Evolutionary conservation across 2,888 invertebrate genomes (phyloP).

Genomic region (Alloplasta piceator): DNA sequence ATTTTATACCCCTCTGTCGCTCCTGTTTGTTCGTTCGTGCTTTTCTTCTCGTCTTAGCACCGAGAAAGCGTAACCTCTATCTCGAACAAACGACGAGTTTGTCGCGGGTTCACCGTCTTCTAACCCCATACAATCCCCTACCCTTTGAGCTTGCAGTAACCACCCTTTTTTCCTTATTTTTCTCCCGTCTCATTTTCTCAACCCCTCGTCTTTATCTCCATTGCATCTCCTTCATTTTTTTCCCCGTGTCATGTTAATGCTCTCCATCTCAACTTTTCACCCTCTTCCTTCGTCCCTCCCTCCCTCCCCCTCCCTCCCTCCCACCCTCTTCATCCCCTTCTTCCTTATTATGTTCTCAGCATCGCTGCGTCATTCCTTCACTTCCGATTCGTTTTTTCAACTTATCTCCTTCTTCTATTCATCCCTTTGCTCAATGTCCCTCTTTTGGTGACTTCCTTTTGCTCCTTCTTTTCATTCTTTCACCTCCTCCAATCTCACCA

Average conservation of each 20-base stretch:
- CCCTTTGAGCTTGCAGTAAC: slow-evolving; percentile 36
- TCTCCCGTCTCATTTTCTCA: too few species aligned
- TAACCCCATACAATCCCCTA: slow-evolving; percentile 54
- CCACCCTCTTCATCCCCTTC: slow-evolving; percentile 8
- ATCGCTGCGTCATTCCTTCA: slow-evolving; percentile 7
- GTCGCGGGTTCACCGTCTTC: slow-evolving; percentile 58
- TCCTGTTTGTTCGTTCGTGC: slow-evolving; percentile 17
- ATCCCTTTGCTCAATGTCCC: too few species aligned
- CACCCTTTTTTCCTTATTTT: slow-evolving; percentile 4
- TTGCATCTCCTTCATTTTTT: slow-evolving; percentile 33
- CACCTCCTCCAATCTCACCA: too few species aligned
- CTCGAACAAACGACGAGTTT: slow-evolving; percentile 62
- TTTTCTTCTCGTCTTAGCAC: slow-evolving; percentile 49
- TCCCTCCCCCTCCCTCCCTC: too few species aligned
- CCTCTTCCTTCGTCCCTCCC: too few species aligned
- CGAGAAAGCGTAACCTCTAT: slow-evolving; percentile 55
- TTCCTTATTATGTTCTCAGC: slow-evolving; percentile 38
- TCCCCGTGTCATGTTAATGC: neutral
- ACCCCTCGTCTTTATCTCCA: neutral
- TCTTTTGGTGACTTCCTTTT: too few species aligned
- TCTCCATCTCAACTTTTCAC: slow-evolving; percentile 6
- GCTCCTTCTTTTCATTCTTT: too few species aligned
- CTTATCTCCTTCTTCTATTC: too few species aligned
- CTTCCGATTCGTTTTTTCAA: too few species aligned
- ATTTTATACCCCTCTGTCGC: slow-evolving; percentile 18